Base-by-base conservation (phyloP, 1,140 invertebrate genomes). In the Leptopilina clavipes region DNA sequence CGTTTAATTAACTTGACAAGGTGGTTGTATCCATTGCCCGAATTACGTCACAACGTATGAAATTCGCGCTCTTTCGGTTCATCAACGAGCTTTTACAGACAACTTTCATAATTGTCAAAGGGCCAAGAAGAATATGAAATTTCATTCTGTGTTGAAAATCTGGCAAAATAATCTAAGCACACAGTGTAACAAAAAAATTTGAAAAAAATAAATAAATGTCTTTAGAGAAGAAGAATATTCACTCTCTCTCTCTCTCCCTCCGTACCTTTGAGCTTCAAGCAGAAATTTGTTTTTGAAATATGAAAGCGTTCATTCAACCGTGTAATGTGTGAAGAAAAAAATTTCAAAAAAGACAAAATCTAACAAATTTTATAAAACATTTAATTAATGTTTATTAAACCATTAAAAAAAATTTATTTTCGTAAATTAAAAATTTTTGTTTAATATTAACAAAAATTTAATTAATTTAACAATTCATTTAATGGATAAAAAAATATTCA, bases 1-100 rank as follows among this genome's bases (percentile, higher is more conserved):
- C 80, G 76, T 81, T 81, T 81, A 81, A 81, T 81, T 81, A 81
- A 81, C 72, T 56, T 54, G 56, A 77, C 75, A 71, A 48, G 71
- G 72, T 31, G 65, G 75, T 40, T 54, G 75, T 75, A 81, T 77
- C 75, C 76, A 81, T 81, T 81, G 78, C 75, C 74, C 77, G 52
- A 71, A 56, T 78, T 54, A 72, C 76, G 77, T 79, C 77, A 73
- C 70, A 43, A 70, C 48, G 77, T 65, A 65, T 65, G 22, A 65
- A 65, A 22, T 65, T 65, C 22, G n/a, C 72, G 73, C 72, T 54
- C 72, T 65, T 73, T 73, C 59, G 72, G 59, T 77, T 77, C 73
- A 77, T 77, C 72, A 77, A 77, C 76, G 56, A 77, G 76, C 72
- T 77, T 77, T 77, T 73, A 77, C 12, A 65, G 25, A 19, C 22